These are phyloP conservation scores for Vombatus ursinus DNA, from an alignment of 2,113 vertebrate genomes.

Conservation along the genomic window DNA sequence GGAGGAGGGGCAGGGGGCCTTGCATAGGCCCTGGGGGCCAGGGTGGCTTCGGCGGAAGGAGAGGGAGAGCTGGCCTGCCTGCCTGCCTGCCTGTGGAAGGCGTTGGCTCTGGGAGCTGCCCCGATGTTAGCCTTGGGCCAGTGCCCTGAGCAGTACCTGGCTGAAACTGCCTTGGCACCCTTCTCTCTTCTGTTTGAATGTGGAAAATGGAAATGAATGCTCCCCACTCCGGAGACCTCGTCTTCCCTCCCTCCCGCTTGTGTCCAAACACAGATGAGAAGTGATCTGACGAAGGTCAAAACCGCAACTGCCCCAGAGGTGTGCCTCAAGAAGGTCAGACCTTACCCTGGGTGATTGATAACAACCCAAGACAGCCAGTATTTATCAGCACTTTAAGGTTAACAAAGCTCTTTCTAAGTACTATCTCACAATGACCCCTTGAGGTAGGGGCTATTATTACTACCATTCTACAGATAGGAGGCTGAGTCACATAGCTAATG, in stretches of 20 bases:
- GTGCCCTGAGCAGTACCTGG: background rate
- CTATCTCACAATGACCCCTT: background rate
- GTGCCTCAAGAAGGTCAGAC: background rate
- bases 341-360: no score
- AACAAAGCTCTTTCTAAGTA: background rate
- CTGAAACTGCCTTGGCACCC: background rate
- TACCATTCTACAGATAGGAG: background rate
- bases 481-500: background rate
- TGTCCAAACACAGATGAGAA: background rate
- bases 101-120: background rate
- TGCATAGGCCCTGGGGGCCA: background rate
- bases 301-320: background rate
- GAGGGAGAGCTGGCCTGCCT: background rate
- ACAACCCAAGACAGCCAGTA: background rate
- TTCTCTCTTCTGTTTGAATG: background rate
- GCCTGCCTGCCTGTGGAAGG: no score
- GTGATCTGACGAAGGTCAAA: background rate
- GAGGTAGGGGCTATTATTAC: background rate
- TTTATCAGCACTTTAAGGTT: background rate
- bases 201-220: background rate
- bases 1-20: background rate
- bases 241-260: background rate
- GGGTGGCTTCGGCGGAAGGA: background rate
- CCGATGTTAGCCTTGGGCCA: background rate
- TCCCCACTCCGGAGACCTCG: background rate